Conservation (phyloP, 2,113 vertebrate genomes). For the Coracopsis vasa region DNA sequence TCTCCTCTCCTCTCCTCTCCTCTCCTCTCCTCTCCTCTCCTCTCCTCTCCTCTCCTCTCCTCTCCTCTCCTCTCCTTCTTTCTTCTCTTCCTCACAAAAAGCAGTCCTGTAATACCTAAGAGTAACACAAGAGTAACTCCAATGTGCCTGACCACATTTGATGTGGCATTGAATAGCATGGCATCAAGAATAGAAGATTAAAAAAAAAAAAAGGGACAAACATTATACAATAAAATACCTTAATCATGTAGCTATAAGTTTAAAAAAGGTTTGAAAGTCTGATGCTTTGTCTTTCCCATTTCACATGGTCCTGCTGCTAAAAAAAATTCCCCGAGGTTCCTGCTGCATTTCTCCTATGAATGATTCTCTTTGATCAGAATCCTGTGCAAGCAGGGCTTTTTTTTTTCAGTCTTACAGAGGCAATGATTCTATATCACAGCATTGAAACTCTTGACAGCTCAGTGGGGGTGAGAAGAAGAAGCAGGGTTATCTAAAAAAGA, state of each 20-base stretch:
- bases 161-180: neutral
- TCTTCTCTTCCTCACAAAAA: neutral
- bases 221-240: neutral
- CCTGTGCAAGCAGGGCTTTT: slow-evolving; percentile 36
- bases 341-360: slow-evolving; percentile 70
- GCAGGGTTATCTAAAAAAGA: slow-evolving; percentile 40
- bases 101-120: neutral
- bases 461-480: slow-evolving; percentile 61
- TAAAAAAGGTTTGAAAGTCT: slow-evolving; percentile 21
- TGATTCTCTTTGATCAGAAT: slow-evolving; percentile 78
- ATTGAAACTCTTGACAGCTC: slow-evolving; percentile 72
- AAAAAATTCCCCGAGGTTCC: slow-evolving; percentile 54
- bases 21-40: neutral
- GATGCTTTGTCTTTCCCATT: slow-evolving; percentile 45
- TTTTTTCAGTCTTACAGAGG: slow-evolving; percentile 57
- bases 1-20: neutral
- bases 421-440: slow-evolving; percentile 70
- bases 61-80: too few species aligned
- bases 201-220: neutral
- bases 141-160: neutral
- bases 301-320: slow-evolving; percentile 38
- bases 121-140: neutral
- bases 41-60: neutral
- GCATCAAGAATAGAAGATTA: neutral
- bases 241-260: slow-evolving; percentile 18